Base-by-base conservation (phyloP, 2,888 invertebrate species). In the Drosophila mimetica region DNA sequence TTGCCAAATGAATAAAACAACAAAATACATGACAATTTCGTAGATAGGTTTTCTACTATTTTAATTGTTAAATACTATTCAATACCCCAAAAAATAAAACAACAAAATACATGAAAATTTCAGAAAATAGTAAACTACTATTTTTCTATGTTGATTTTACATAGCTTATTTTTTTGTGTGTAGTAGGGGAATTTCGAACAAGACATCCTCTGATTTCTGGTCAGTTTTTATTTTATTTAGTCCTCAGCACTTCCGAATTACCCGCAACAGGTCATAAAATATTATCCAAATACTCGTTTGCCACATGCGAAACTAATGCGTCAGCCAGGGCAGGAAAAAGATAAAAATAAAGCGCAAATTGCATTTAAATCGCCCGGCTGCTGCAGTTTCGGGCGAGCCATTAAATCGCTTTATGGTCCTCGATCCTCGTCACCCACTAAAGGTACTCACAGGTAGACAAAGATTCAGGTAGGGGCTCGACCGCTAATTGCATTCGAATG, bases 401-500 rank as follows among this genome's bases (percentile, higher is more conserved):
- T 69, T 54, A 69, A 64, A 64, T 54, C 63, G 55, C 30, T 64
- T 64, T 64, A 64, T 69, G 54, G 28, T 18, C 4, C n/a, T 42
- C 20, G 34, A 22, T 25, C 22, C 13, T 57, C 47, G 34, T 36
- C 55, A 39, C 39, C 39, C 58, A 57, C 58, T 28, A 16, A 32
- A 59, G 18, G 57, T 36, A 36, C 22, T 9, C 11, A n/a, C 34
- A 55, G 55, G 55, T 55, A 44, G 34, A 32, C 30, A 25, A 28
- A 28, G 16, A 44, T 44, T 7, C 63, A 69, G 63, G 63, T 39
- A 52, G 71, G 28, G 34, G 13, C 13, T 36, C 20, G 51, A 14
- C 47, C 36, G 52, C 65, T 70, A 74, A 70, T 70, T 70, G 69
- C 69, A 53, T 44, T 65, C 25, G 74, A 70, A 52, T 73, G 65